These are phyloP conservation scores for Chunga burmeisteri DNA, from an alignment of 2,113 vertebrate genomes.

Conservation along the genomic window DNA sequence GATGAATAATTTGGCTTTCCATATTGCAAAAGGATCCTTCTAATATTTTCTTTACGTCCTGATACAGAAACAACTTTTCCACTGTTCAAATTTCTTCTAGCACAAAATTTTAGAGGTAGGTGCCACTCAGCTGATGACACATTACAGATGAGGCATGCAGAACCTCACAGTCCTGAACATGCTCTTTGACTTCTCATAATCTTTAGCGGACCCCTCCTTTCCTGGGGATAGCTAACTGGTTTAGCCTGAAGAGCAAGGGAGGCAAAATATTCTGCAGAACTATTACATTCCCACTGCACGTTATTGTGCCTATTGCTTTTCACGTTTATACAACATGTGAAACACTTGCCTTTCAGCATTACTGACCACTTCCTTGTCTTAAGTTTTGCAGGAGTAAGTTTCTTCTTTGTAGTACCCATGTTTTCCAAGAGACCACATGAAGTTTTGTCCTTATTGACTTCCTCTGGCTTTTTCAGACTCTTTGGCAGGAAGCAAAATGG, in stretches of 20 bases:
- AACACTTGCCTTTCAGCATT: conserved; percentile 62
- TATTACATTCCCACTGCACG: accelerated
- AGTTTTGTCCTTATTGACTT: not conserved
- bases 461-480: conserved; percentile 66
- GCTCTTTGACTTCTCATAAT: not conserved
- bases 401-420: not conserved
- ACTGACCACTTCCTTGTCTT: not conserved
- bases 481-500: conserved; percentile 91
- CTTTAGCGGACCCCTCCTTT: not conserved
- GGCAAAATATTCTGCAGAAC: not conserved
- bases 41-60: not conserved
- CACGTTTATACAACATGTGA: not conserved
- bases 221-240: not conserved
- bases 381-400: not conserved
- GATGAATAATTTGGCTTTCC: not conserved
- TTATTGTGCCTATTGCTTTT: not conserved
- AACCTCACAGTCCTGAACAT: not conserved
- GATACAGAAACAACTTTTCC: not conserved
- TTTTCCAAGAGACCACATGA: not conserved
- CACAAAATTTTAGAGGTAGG: not conserved
- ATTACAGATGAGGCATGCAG: not conserved
- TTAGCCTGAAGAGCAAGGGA: not conserved
- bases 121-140: not conserved
- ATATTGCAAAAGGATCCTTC: not conserved
- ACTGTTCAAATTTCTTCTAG: not conserved